Evolutionary conservation across 2,888 invertebrate genomes (phyloP), one percentile per base, ranked within the genome.

Genomic region (Parnassius mnemosyne): DNA sequence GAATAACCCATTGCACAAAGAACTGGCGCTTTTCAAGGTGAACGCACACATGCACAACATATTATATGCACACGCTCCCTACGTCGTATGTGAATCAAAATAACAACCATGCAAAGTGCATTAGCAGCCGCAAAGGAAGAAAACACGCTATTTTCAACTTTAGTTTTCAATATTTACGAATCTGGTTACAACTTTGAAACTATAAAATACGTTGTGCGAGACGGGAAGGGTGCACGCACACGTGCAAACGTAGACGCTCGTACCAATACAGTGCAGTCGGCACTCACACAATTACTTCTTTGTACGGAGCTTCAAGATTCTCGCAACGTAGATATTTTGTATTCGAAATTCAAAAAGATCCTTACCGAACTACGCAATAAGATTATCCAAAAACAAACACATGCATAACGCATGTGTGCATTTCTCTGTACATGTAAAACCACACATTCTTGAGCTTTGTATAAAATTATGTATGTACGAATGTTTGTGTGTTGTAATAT

Each of bases 1-100:
- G 92, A 92, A 91, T 92, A 90, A 92, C 92, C 92, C 87, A 92
- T 89, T 91, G 89, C 89, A 91, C 91, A 92, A 92, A 92, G 91
- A 88, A 86, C 86, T 84, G 83, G 80, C 85, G 77, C 81, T 85
- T 88, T 89, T 90, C 92, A 92, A 92, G 92, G 92, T 92, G 90
- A 92, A 91, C 86, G 1, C 88, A 87, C 87, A 91, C 90, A 81
- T 58, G 0, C 65, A 66, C 57, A 69, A 52, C 55, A 50, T 58
- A 62, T 64, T 58, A 62, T 64, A 53, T 63, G 55, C 71, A 69
- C 68, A 67, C 69, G 54, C 74, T 72, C 71, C 73, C 71, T 71
- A 69, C 68, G 65, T 61, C 63, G 76, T 76, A 81, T 78, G 80
- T 80, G 85, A 84, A 84, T 89, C 84, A 83, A 89, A 89, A 89